Conservation (phyloP, 2,113 vertebrate genomes). For the Lepus timidus region DNA sequence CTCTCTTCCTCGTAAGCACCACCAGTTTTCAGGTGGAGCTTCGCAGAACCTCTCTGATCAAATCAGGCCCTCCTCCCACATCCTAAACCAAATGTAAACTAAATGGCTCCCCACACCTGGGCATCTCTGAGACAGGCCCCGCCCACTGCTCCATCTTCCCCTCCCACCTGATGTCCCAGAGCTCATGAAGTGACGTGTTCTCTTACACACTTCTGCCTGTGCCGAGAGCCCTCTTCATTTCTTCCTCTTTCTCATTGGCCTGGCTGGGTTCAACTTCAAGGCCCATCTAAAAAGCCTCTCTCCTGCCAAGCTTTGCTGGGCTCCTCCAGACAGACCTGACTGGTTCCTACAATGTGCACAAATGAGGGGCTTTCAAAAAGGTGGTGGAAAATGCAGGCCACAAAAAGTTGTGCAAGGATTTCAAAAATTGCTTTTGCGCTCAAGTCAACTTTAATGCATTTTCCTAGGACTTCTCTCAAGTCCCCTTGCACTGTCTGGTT, state of each 20-base stretch:
- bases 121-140: background rate
- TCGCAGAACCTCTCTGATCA: background rate
- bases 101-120: background rate
- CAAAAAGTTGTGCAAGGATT: too few species aligned
- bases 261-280: background rate
- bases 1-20: background rate
- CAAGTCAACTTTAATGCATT: too few species aligned
- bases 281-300: background rate
- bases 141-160: background rate
- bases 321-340: background rate
- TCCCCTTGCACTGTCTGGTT: background rate
- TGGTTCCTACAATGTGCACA: slow-evolving; percentile 9
- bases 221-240: background rate
- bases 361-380: too few species aligned
- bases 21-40: background rate
- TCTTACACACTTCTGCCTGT: background rate
- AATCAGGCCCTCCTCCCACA: background rate
- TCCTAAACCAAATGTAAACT: background rate
- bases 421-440: too few species aligned
- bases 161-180: background rate
- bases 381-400: too few species aligned
- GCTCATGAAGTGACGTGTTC: background rate
- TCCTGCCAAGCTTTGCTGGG: background rate
- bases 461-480: too few species aligned
- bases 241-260: background rate